phyloP scores from a whole-genome alignment of 1,140 invertebrate genomes.

The Battus philenor region DNA sequence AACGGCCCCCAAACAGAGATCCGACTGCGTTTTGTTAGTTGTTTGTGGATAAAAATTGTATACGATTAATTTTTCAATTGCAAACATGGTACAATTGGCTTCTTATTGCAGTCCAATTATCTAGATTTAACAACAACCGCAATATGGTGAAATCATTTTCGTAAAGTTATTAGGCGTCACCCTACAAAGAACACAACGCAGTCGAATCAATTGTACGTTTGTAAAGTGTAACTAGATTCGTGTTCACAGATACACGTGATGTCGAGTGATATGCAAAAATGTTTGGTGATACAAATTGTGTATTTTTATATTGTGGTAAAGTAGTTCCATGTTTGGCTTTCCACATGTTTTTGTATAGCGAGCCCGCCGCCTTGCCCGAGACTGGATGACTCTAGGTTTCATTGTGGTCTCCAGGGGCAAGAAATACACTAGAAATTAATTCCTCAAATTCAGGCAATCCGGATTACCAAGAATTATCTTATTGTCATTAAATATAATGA shows the following conservation, averaged over 20 bases:
- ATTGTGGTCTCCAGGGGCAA: slow-evolving; percentile 12
- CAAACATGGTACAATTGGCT: no score
- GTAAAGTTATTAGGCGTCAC: no score
- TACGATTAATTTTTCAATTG: no score
- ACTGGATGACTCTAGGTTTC: slow-evolving; percentile 29
- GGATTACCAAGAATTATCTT: no score
- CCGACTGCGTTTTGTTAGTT: slow-evolving; percentile 7
- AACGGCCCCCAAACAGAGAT: no score
- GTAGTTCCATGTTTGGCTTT: slow-evolving; percentile 41
- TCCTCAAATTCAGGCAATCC: no score
- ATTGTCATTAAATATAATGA: no score
- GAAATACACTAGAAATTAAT: slow-evolving; percentile 7
- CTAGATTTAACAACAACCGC: no score
- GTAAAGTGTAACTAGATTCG: not conserved
- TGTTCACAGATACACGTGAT: slow-evolving; percentile 7
- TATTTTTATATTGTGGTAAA: slow-evolving; percentile 36
- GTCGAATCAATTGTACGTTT: not conserved
- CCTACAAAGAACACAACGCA: not conserved
- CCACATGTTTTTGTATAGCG: slow-evolving; percentile 24
- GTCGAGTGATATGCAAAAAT: slow-evolving; percentile 7
- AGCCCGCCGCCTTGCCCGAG: slow-evolving; percentile 47
- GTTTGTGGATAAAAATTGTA: not conserved
- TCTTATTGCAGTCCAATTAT: no score
- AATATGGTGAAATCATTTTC: no score
- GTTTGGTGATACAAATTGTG: slow-evolving; percentile 20